Percentiles rank a stretch among this genome's conserved stretches.
Conservation (phyloP, 2,113 vertebrate genomes). For the Dicerorhinus sumatrensis region DNA sequence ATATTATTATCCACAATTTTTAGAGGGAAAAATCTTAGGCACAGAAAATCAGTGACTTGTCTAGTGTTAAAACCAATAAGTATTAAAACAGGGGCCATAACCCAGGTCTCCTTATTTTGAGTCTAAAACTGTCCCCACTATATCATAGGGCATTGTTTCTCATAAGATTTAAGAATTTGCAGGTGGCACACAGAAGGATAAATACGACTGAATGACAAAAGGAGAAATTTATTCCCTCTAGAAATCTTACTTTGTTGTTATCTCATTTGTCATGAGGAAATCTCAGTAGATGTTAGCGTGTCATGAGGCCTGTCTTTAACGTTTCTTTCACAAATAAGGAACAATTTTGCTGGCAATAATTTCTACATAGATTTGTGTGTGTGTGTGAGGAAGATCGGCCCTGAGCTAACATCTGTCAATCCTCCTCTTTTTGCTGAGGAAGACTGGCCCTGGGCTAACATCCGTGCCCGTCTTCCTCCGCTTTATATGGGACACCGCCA, state of each 20-base stretch:
- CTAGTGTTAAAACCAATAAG: neutral
- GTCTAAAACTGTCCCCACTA: neutral
- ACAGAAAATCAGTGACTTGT: neutral
- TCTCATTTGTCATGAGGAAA: neutral
- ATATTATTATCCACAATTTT: neutral
- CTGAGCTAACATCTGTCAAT: too few relatives aligned
- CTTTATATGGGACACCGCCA: too few relatives aligned
- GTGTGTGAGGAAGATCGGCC: too few relatives aligned
- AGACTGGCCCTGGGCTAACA: too few relatives aligned
- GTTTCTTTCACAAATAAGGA: neutral
- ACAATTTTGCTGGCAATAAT: neutral
- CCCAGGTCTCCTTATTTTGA: neutral
- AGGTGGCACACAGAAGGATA: neutral
- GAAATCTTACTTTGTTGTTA: neutral
- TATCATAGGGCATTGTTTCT: neutral
- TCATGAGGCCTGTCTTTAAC: neutral
- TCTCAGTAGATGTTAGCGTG: neutral
- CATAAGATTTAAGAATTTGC: neutral
- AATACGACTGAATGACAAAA: neutral
- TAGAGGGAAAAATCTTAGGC: neutral
- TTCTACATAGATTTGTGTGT: neutral
- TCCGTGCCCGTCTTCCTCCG: too few relatives aligned
- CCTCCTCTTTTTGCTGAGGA: too few relatives aligned
- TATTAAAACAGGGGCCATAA: neutral
- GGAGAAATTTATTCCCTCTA: neutral